Percentiles rank a stretch among this genome's conserved stretches.
Evolutionary conservation across 2,797 vertebrate genomes (phyloP).

Genomic region (Sandelia bainsii): DNA sequence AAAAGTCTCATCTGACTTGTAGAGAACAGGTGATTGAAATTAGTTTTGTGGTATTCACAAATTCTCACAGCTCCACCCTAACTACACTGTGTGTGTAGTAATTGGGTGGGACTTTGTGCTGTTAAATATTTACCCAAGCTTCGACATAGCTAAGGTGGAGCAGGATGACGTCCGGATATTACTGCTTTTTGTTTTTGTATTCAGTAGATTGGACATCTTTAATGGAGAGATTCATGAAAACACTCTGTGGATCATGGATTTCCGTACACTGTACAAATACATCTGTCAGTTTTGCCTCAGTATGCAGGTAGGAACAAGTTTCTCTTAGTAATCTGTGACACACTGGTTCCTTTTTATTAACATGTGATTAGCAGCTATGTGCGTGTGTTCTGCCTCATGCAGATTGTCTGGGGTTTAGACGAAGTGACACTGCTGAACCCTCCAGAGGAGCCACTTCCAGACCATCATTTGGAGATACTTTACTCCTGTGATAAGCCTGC

Average conservation of each 20-base stretch:
- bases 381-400: slow-evolving; percentile 22
- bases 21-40: neutral
- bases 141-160: slow-evolving; percentile 54
- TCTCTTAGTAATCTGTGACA: slow-evolving; percentile 1
- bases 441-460: slow-evolving; percentile 71
- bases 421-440: slow-evolving; percentile 81
- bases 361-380: neutral
- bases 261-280: slow-evolving; percentile 27
- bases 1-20: neutral
- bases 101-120: slow-evolving; percentile 64
- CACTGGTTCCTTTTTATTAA: neutral
- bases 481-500: slow-evolving; percentile 79
- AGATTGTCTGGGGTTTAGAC: slow-evolving; percentile 63
- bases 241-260: slow-evolving; percentile 57
- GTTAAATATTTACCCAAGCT: slow-evolving; percentile 81
- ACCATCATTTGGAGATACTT: slow-evolving; percentile 64
- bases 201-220: slow-evolving; percentile 1
- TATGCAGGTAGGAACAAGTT: slow-evolving; percentile 71
- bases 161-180: slow-evolving; percentile 83
- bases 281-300: slow-evolving; percentile 60
- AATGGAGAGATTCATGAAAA: slow-evolving; percentile 33
- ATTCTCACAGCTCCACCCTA: slow-evolving; percentile 25
- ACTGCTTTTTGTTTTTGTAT: slow-evolving; percentile 14
- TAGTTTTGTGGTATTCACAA: neutral
- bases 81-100: slow-evolving; percentile 8